These are phyloP conservation scores for Cyphomyrus discorhynchus DNA, from an alignment of 2,113 vertebrate species.

Conservation along the genomic window DNA sequence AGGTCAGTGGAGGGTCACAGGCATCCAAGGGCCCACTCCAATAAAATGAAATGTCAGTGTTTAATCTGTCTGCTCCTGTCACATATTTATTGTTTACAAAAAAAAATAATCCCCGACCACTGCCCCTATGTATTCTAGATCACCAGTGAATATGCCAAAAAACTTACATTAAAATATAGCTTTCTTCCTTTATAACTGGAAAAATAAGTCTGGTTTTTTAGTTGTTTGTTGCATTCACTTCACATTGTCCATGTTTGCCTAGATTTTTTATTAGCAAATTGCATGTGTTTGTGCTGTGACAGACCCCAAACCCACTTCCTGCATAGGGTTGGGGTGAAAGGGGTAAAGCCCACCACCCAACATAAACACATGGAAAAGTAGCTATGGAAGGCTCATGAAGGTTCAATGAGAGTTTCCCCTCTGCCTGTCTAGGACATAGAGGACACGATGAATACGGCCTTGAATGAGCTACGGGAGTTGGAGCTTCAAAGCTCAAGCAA, in stretches of 20 bases:
- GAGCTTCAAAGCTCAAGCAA: constrained; percentile 82
- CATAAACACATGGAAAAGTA: neutral
- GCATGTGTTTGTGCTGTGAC: neutral
- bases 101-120: neutral
- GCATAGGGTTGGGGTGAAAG: neutral
- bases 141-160: neutral
- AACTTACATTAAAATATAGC: neutral
- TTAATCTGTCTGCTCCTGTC: neutral
- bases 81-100: neutral
- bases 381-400: neutral
- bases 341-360: neutral
- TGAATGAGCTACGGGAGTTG: constrained; percentile 85
- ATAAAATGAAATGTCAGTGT: neutral
- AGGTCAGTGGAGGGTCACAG: constrained; percentile 58
- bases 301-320: neutral
- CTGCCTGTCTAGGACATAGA: constrained; percentile 76
- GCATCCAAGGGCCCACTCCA: neutral
- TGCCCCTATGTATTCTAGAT: neutral
- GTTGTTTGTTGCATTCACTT: neutral
- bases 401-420: neutral
- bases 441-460: constrained; percentile 87
- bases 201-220: neutral
- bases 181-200: neutral
- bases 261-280: neutral
- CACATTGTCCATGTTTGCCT: neutral